These are phyloP conservation scores for Hipparchia semele DNA, from an alignment of 2,888 invertebrate genomes.

Conservation along the genomic window DNA sequence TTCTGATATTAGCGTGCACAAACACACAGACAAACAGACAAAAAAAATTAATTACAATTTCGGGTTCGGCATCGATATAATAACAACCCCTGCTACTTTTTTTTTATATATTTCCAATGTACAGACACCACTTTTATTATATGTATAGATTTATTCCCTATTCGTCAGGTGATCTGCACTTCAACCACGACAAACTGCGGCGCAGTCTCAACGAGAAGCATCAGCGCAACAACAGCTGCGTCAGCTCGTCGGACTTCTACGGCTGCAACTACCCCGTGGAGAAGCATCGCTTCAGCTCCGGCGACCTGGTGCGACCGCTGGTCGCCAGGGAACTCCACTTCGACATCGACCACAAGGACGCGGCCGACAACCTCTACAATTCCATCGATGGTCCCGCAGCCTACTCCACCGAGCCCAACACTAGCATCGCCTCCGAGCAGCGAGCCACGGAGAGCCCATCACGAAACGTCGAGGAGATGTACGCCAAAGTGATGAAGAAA, in stretches of 20 bases:
- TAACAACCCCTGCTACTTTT: too few species aligned
- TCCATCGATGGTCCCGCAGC: constrained; percentile 69
- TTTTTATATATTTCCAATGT: too few species aligned
- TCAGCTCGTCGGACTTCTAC: constrained; percentile 80
- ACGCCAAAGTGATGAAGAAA: constrained; percentile 93
- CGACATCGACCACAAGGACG: constrained; percentile 66
- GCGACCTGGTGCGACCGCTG: constrained; percentile 73
- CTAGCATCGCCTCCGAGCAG: constrained; percentile 61
- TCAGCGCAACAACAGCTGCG: constrained; percentile 80
- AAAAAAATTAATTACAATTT: too few species aligned
- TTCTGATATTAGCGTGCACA: too few species aligned
- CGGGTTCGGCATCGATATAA: too few species aligned
- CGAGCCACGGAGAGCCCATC: constrained; percentile 82
- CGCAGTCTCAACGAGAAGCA: constrained; percentile 80
- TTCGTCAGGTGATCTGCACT: constrained; percentile 70
- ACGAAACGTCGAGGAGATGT: constrained; percentile 93
- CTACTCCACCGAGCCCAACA: constrained; percentile 64
- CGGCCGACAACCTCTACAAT: constrained; percentile 68
- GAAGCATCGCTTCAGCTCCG: constrained; percentile 78
- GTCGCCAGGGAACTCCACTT: constrained; percentile 75
- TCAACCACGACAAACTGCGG: constrained; percentile 74
- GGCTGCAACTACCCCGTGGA: constrained; percentile 81
- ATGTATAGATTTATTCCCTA: background rate
- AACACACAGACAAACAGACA: too few species aligned
- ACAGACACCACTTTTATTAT: too few species aligned